Evolutionary conservation across 2,888 invertebrate species (phyloP).

Genomic region (Danaus chrysippus): DNA sequence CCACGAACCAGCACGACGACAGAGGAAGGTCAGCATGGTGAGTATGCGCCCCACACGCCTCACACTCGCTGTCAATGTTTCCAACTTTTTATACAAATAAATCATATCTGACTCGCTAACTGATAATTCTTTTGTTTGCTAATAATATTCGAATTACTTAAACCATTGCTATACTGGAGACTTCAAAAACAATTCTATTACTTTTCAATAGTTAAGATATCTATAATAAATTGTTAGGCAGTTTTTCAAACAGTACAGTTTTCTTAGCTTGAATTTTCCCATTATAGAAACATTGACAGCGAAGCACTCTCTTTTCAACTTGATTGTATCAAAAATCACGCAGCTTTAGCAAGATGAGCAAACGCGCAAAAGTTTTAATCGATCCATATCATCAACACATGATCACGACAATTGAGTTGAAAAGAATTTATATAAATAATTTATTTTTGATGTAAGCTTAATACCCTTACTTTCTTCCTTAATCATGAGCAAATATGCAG

Average conservation of each 20-base stretch:
- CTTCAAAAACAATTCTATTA: background rate
- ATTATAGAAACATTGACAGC: constrained; percentile 58
- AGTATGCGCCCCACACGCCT: constrained; percentile 75
- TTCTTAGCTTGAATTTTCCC: too few species aligned
- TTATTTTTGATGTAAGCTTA: constrained; percentile 48
- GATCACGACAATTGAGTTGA: constrained; percentile 52
- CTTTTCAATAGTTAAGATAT: too few species aligned
- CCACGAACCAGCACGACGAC: constrained; percentile 71
- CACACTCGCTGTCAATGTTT: constrained; percentile 60
- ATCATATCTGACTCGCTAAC: too few species aligned
- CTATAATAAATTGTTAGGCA: too few species aligned
- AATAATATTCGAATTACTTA: too few species aligned
- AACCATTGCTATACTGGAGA: background rate
- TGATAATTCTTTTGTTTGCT: too few species aligned
- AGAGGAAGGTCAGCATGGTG: constrained; percentile 96
- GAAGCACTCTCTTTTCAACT: constrained; percentile 63
- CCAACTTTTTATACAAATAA: background rate
- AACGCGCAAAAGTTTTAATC: constrained; percentile 11
- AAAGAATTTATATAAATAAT: constrained; percentile 45
- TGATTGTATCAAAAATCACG: constrained; percentile 39
- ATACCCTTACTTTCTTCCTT: constrained; percentile 36
- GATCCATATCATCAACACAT: constrained; percentile 30
- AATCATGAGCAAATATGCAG: constrained; percentile 40
- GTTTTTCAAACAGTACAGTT: too few species aligned
- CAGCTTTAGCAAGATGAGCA: constrained; percentile 23